Evolutionary conservation across 2,113 vertebrate species (phyloP).

Genomic region (Equus quagga): DNA sequence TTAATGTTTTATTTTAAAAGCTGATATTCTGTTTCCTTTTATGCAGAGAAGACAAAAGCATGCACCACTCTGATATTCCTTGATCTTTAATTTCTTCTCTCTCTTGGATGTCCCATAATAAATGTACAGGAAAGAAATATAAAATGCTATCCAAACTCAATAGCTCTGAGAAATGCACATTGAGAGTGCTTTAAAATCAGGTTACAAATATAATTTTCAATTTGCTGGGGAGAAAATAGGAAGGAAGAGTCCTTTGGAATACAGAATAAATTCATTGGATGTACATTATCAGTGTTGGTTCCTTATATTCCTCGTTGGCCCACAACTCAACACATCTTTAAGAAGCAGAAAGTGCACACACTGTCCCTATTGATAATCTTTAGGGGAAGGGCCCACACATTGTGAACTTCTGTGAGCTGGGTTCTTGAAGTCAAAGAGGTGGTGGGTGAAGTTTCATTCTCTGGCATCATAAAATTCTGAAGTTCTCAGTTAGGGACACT

Average conservation of each 20-base stretch:
- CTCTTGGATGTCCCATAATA: conserved; percentile 69
- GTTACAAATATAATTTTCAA: conserved; percentile 80
- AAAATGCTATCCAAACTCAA: conserved; percentile 74
- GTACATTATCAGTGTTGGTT: conserved; percentile 43
- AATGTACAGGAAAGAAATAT: conserved; percentile 76
- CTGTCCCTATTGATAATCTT: background rate
- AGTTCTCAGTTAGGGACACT: conserved; percentile 82
- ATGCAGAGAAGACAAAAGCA: conserved; percentile 51
- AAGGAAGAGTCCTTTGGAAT: conserved; percentile 61
- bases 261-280: conserved; percentile 58
- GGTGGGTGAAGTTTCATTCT: conserved; percentile 13
- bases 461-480: conserved; percentile 68
- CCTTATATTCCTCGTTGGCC: background rate
- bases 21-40: conserved; percentile 48
- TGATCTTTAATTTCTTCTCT: conserved; percentile 69
- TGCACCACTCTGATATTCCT: background rate
- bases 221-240: conserved; percentile 72
- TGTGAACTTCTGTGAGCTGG: background rate
- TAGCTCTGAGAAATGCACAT: conserved; percentile 77
- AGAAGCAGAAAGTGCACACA: conserved; percentile 8
- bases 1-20: conserved; percentile 69
- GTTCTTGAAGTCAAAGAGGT: background rate
- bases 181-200: conserved; percentile 84
- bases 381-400: conserved; percentile 36
- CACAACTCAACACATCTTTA: conserved; percentile 56